Evolutionary conservation across 2,888 invertebrate genomes (phyloP).

Genomic region (Agrotis ipsilon): DNA sequence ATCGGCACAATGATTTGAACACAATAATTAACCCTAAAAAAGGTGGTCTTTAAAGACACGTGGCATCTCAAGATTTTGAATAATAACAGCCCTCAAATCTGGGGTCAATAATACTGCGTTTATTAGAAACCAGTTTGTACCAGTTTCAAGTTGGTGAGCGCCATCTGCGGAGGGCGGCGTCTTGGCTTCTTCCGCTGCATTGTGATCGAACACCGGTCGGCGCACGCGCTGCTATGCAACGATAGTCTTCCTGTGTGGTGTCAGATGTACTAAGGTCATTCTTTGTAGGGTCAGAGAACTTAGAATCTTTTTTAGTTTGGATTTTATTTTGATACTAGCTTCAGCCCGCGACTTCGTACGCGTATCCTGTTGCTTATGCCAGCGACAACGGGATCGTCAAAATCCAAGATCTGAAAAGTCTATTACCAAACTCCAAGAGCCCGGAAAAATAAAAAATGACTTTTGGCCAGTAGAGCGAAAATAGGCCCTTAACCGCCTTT

Average conservation of each 20-base stretch:
- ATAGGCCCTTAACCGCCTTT: no score
- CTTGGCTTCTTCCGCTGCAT: conserved; percentile 90
- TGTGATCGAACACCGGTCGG: conserved; percentile 82
- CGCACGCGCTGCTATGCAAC: conserved; percentile 86
- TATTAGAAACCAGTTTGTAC: conserved; percentile 78
- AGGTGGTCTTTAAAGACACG: conserved; percentile 65
- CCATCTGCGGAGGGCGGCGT: conserved; percentile 87
- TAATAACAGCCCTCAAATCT: conserved; percentile 68
- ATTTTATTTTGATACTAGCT: neutral
- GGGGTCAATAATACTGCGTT: conserved; percentile 84
- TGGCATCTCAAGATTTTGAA: conserved; percentile 70
- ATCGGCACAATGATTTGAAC: conserved; percentile 21
- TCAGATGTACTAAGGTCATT: conserved; percentile 66
- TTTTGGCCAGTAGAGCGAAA: no score
- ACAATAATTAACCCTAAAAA: conserved; percentile 54
- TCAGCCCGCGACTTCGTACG: no score
- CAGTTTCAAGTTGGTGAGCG: conserved; percentile 81
- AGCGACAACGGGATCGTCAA: no score
- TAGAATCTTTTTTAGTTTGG: neutral
- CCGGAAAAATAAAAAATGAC: no score
- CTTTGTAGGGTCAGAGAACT: conserved; percentile 62
- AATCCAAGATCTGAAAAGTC: no score
- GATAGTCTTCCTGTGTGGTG: conserved; percentile 61
- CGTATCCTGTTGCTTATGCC: no score
- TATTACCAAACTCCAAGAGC: no score